phyloP scores from a whole-genome alignment of 2,888 invertebrate species.

The Embidobia sp. region DNA sequence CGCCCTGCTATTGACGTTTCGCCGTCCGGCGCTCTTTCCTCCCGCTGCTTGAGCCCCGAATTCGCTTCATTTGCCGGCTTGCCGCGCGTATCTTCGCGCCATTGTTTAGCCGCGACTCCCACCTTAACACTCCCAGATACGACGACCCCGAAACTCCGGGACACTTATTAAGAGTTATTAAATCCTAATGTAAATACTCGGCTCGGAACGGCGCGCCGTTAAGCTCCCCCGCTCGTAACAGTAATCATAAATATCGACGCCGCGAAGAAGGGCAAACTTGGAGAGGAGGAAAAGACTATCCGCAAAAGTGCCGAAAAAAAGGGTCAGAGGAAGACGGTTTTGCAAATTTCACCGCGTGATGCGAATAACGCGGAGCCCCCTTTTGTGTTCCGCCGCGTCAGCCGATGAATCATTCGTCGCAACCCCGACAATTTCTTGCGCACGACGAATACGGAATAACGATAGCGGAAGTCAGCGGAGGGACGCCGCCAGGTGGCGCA shows the following conservation, averaged over 20 bases:
- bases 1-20: conserved; percentile 49
- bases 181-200: conserved; percentile 54
- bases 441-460: too few relatives aligned
- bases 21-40: conserved; percentile 12
- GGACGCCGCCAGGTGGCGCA: too few relatives aligned
- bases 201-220: conserved; percentile 30
- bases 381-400: conserved; percentile 51
- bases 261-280: background rate
- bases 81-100: conserved; percentile 9
- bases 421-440: too few relatives aligned
- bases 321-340: conserved; percentile 34
- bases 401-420: too few relatives aligned
- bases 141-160: conserved; percentile 22
- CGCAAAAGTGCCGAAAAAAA: conserved; percentile 4
- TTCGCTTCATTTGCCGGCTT: conserved; percentile 47
- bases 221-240: conserved; percentile 40
- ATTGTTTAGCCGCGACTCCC: conserved; percentile 26
- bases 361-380: conserved; percentile 46
- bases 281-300: background rate
- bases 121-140: too few relatives aligned
- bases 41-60: conserved; percentile 1
- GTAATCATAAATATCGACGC: conserved; percentile 58
- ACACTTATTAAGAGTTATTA: conserved; percentile 59
- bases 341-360: conserved; percentile 61
- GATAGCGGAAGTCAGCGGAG: too few relatives aligned